phyloP scores from a whole-genome alignment of 92 coral and sea anemone genomes.

The Porites rus region DNA sequence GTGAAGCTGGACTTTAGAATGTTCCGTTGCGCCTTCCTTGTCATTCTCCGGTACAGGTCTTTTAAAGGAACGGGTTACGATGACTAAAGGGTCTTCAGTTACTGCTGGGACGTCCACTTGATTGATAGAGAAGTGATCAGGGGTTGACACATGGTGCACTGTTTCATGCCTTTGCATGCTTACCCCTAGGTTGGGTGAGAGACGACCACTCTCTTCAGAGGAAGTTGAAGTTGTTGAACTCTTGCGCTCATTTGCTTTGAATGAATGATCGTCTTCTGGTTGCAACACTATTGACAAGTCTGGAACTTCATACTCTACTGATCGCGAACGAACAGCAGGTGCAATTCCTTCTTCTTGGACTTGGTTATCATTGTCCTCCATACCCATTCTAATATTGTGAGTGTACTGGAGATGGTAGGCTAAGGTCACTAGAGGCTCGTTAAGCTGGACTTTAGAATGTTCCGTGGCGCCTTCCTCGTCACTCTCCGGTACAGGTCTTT shows the following conservation, averaged over 20 bases:
- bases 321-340: slow-evolving; percentile 2
- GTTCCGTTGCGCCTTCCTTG: neutral
- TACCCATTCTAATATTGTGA: neutral
- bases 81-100: slow-evolving; percentile 6
- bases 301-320: neutral
- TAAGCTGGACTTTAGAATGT: neutral
- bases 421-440: neutral
- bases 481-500: neutral
- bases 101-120: slow-evolving; percentile 1
- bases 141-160: slow-evolving; percentile 3
- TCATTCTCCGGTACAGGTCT: slow-evolving; percentile 4
- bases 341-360: slow-evolving; percentile 15
- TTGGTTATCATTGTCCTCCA: neutral
- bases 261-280: neutral
- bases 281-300: slow-evolving; percentile 1
- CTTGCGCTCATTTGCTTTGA: neutral
- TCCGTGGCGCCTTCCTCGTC: neutral
- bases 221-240: slow-evolving; percentile 2
- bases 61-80: slow-evolving; percentile 42
- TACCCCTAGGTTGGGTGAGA: neutral
- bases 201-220: neutral
- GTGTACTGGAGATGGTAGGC: slow-evolving; percentile 28
- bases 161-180: slow-evolving; percentile 4
- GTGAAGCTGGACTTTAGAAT: neutral
- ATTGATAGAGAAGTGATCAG: neutral